A percentile compares a stretch with the other conserved stretches of the same genome.
phyloP scores from a whole-genome alignment of 2,888 invertebrate species.

The Hirtodrosophila histrioides region DNA sequence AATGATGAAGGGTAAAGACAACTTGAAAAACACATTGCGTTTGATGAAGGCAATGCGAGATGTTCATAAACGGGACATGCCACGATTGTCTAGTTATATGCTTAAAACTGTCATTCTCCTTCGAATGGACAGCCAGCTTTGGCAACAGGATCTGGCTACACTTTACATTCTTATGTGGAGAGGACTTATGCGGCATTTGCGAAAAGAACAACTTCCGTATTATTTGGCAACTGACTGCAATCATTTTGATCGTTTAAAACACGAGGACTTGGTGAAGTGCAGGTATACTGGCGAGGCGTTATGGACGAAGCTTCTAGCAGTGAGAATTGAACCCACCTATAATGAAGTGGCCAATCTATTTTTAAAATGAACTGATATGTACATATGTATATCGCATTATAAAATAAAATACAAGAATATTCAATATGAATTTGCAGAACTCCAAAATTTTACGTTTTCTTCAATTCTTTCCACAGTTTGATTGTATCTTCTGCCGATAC shows the following conservation, averaged over 20 bases:
- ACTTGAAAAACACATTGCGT: constrained; percentile 42
- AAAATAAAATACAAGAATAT: too few relatives aligned
- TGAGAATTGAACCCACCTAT: background rate
- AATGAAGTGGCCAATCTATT: background rate
- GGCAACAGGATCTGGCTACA: constrained; percentile 25
- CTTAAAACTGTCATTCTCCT: constrained; percentile 41
- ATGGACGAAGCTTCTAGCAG: background rate
- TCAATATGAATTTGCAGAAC: too few relatives aligned
- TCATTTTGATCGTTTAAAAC: constrained; percentile 24
- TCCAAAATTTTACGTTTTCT: too few relatives aligned
- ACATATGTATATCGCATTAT: too few relatives aligned
- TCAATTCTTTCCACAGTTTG: too few relatives aligned
- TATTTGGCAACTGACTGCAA: constrained; percentile 26
- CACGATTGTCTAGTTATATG: constrained; percentile 41
- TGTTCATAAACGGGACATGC: background rate
- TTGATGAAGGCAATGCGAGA: constrained; percentile 48
- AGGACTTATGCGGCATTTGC: constrained; percentile 11
- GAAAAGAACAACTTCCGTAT: constrained; percentile 1
- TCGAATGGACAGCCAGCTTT: background rate
- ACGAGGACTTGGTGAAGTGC: background rate
- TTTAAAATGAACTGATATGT: background rate
- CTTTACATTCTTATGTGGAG: constrained; percentile 29
- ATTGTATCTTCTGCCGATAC: too few relatives aligned
- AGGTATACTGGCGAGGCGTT: background rate
- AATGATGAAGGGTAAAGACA: constrained; percentile 25